phyloP scores from a whole-genome alignment of 2,888 invertebrate genomes.

The Epinotia brunnichana region DNA sequence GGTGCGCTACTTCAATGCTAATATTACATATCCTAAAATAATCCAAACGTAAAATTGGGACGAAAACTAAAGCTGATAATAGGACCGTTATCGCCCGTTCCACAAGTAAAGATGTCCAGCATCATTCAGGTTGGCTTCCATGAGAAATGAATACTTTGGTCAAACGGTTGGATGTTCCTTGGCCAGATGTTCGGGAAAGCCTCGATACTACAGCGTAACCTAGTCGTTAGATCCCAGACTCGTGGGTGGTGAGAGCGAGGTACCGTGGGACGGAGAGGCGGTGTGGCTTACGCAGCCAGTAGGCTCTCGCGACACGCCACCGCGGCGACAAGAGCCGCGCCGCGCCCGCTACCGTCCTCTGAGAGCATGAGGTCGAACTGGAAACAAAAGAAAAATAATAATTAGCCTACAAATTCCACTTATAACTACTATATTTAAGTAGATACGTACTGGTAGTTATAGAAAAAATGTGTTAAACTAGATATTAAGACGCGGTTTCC shows the following conservation, averaged over 20 bases:
- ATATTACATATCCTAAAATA: conserved; percentile 24
- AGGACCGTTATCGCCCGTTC: conserved; percentile 13
- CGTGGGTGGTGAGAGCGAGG: conserved; percentile 48
- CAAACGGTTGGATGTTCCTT: conserved; percentile 1
- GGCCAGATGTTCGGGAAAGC: conserved; percentile 22
- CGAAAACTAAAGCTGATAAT: conserved; percentile 32
- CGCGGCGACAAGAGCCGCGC: conserved; percentile 97
- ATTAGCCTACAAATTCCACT: not conserved
- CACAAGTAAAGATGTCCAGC: conserved; percentile 22
- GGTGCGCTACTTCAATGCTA: conserved; percentile 37
- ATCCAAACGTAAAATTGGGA: conserved; percentile 20
- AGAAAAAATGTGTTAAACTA: too few species aligned
- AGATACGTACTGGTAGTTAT: too few species aligned
- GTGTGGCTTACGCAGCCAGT: conserved; percentile 54
- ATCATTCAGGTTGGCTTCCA: conserved; percentile 29
- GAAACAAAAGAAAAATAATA: conserved; percentile 56
- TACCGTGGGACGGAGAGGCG: conserved; percentile 52
- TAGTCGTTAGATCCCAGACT: conserved; percentile 34
- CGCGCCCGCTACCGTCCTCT: conserved; percentile 98
- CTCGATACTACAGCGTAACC: conserved; percentile 28
- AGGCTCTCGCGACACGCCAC: conserved; percentile 88
- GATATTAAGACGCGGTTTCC: too few species aligned
- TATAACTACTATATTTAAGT: too few species aligned
- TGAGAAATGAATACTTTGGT: conserved; percentile 23
- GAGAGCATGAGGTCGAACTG: conserved; percentile 97